Evolutionary conservation across 2,888 invertebrate genomes (phyloP).

Genomic region (Bursaphelenchus okinawaensis): DNA sequence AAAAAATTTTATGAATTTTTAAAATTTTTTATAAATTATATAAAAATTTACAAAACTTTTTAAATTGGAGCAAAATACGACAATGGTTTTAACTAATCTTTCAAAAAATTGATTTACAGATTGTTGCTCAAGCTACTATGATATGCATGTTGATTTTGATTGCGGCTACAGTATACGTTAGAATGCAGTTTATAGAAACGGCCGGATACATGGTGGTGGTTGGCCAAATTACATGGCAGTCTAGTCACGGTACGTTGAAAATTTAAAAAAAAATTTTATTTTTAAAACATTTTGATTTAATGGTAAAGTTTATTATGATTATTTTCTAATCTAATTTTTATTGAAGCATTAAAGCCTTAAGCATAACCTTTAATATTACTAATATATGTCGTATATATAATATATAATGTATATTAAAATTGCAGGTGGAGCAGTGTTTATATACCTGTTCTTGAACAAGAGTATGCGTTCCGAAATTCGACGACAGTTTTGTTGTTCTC

Average conservation of each 20-base stretch:
- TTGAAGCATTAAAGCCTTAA: too few relatives aligned
- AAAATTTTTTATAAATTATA: neutral
- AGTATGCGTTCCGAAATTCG: conserved; percentile 17
- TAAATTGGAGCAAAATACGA: too few relatives aligned
- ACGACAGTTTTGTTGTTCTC: neutral
- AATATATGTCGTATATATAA: too few relatives aligned
- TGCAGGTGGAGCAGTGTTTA: conserved; percentile 25
- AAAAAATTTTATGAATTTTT: neutral
- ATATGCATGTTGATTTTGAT: conserved; percentile 24
- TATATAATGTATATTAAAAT: too few relatives aligned
- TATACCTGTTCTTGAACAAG: conserved; percentile 26
- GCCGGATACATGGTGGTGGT: conserved; percentile 23
- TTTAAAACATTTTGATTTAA: neutral
- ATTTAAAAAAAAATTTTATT: too few relatives aligned
- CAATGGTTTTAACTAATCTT: neutral
- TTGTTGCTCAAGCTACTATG: conserved; percentile 13
- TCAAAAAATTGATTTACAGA: conserved; percentile 1
- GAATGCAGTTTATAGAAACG: conserved; percentile 23
- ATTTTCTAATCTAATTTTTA: too few relatives aligned
- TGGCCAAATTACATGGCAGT: conserved; percentile 26
- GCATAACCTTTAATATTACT: too few relatives aligned
- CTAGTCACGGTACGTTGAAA: conserved; percentile 18
- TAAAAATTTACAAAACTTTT: neutral
- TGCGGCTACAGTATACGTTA: conserved; percentile 23
- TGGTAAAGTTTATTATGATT: neutral